These are phyloP conservation scores for Spodoptera picta DNA, from an alignment of 2,888 invertebrate genomes.

Conservation along the genomic window DNA sequence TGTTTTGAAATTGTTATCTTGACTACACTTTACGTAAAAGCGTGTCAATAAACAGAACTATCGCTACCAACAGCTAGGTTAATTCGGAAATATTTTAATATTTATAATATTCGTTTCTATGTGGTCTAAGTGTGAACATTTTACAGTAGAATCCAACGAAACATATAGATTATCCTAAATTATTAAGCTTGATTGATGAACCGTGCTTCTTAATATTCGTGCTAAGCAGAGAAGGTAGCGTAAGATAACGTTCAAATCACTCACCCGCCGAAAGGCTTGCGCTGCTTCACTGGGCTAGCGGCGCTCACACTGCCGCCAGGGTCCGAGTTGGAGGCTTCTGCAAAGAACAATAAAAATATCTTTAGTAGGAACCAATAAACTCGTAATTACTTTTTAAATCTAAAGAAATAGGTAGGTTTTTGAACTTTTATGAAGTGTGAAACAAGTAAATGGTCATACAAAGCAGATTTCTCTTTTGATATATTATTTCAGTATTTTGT, in stretches of 20 bases:
- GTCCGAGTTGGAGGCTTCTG: conserved; percentile 91
- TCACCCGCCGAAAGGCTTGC: conserved; percentile 95
- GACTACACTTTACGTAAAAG: background rate
- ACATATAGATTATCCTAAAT: too few species aligned
- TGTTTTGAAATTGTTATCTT: background rate
- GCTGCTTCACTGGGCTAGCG: conserved; percentile 95
- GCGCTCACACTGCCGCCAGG: conserved; percentile 87
- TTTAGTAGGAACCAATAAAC: conserved; percentile 6
- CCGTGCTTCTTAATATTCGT: too few species aligned
- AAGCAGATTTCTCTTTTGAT: background rate
- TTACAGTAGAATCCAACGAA: too few species aligned
- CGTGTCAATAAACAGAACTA: conserved; percentile 1
- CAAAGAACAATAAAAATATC: conserved; percentile 61
- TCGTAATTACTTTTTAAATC: background rate
- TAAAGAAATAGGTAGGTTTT: too few species aligned
- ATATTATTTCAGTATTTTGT: too few species aligned
- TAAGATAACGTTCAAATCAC: conserved; percentile 68
- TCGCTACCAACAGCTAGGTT: background rate
- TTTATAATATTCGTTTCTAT: too few species aligned
- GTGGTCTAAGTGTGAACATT: too few species aligned
- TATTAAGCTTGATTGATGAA: too few species aligned
- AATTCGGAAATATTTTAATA: too few species aligned
- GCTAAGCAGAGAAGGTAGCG: background rate
- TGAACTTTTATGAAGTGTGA: background rate
- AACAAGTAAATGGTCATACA: conserved; percentile 3